These are phyloP conservation scores for Neodiprion fabricii DNA, from an alignment of 1,140 invertebrate species.

Conservation along the genomic window DNA sequence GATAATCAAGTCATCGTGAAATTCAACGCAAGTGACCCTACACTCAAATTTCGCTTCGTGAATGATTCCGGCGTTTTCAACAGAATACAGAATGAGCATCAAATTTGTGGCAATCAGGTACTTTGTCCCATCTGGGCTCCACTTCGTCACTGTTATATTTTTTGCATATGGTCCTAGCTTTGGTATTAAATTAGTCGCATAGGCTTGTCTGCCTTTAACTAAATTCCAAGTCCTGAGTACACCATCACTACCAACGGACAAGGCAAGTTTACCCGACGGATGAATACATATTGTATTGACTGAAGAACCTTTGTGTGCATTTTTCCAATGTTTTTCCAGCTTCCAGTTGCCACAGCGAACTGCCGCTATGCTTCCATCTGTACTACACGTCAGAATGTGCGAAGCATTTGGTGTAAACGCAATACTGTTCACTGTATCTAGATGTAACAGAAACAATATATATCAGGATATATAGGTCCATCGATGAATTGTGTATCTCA, in stretches of 20 bases:
- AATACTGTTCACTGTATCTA: conserved; percentile 77
- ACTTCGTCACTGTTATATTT: conserved; percentile 64
- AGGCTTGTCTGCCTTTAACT: conserved; percentile 87
- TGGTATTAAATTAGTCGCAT: conserved; percentile 81
- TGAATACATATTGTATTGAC: conserved; percentile 81
- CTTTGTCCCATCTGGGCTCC: conserved; percentile 72
- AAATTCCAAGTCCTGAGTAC: conserved; percentile 93
- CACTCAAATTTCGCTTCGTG: conserved; percentile 66
- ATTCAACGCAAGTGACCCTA: conserved; percentile 71
- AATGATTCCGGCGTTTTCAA: conserved; percentile 73
- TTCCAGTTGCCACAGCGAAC: conserved; percentile 86
- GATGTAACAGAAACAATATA: conserved; percentile 16
- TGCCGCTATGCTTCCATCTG: conserved; percentile 84
- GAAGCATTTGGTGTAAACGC: conserved; percentile 77
- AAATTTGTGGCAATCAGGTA: conserved; percentile 77
- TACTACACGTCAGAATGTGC: conserved; percentile 82
- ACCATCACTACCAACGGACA: conserved; percentile 85
- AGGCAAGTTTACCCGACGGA: conserved; percentile 86
- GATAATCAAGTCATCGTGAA: conserved; percentile 67
- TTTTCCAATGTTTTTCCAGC: conserved; percentile 77
- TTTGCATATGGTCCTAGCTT: conserved; percentile 64
- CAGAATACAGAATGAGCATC: conserved; percentile 77
- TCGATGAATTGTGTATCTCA: background rate
- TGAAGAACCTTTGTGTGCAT: conserved; percentile 73
- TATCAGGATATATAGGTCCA: background rate